Evolutionary conservation across 2,113 vertebrate genomes (phyloP).

Genomic region (Lota lota): DNA sequence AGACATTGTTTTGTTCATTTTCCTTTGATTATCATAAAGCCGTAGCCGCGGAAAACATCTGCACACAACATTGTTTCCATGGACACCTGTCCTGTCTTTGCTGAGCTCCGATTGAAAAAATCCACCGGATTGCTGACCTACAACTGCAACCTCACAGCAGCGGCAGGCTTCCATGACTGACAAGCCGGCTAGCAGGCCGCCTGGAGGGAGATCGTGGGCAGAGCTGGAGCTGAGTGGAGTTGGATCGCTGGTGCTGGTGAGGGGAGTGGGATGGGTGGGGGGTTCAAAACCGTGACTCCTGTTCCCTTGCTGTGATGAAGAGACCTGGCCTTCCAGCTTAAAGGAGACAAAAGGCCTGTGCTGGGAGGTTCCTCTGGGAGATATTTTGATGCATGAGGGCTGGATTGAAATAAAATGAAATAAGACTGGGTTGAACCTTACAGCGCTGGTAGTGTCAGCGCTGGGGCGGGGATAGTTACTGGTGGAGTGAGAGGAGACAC

Average conservation of each 20-base stretch:
- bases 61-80: conserved; percentile 66
- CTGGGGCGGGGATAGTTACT: conserved; percentile 45
- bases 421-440: conserved; percentile 46
- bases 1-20: not conserved
- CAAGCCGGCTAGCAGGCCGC: conserved; percentile 55
- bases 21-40: conserved; percentile 46
- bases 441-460: not conserved
- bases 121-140: conserved; percentile 61
- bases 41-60: conserved; percentile 49
- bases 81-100: conserved; percentile 72
- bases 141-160: conserved; percentile 56
- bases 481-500: conserved; percentile 48
- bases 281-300: conserved; percentile 72
- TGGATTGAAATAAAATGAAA: conserved; percentile 64
- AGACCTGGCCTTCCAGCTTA: conserved; percentile 70
- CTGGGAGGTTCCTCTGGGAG: conserved; percentile 63
- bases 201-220: conserved; percentile 54
- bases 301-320: conserved; percentile 65
- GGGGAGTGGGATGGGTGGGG: conserved; percentile 12
- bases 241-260: too few species aligned
- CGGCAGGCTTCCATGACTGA: conserved; percentile 60
- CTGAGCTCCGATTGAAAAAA: conserved; percentile 53
- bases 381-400: conserved; percentile 70
- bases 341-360: conserved; percentile 60
- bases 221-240: conserved; percentile 27